These are phyloP conservation scores for Diarsia dahlii DNA, from an alignment of 2,888 invertebrate genomes.

Conservation along the genomic window DNA sequence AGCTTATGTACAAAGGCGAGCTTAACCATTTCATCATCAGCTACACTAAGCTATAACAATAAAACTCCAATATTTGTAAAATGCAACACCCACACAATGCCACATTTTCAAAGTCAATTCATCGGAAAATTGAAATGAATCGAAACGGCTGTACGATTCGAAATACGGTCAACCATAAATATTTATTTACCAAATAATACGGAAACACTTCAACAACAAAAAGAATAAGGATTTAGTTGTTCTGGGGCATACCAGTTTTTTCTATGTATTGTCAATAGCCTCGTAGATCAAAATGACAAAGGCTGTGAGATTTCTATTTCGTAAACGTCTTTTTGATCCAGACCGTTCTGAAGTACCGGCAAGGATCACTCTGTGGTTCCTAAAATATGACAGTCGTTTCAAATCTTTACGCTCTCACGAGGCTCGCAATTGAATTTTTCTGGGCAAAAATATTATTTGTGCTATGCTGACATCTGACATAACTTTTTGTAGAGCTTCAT, in stretches of 20 bases:
- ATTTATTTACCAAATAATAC: constrained; percentile 22
- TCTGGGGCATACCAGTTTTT: constrained; percentile 8
- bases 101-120: constrained; percentile 25
- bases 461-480: constrained; percentile 32
- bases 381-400: constrained; percentile 70
- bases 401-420: constrained; percentile 66
- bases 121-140: constrained; percentile 36
- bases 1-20: too few relatives aligned
- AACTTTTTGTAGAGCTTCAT: constrained; percentile 27
- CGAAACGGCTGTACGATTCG: not conserved
- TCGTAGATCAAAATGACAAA: constrained; percentile 53
- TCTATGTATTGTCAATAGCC: constrained; percentile 29
- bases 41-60: not conserved
- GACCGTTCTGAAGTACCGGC: constrained; percentile 50
- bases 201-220: constrained; percentile 31
- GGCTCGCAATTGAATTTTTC: constrained; percentile 65
- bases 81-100: not conserved
- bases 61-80: constrained; percentile 28
- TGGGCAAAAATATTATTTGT: constrained; percentile 52
- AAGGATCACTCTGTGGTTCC: constrained; percentile 47
- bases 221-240: constrained; percentile 22
- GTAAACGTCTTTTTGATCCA: constrained; percentile 68
- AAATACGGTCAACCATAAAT: constrained; percentile 19
- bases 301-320: constrained; percentile 53
- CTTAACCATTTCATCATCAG: too few relatives aligned